Conservation (phyloP, 2,888 invertebrate species). For the Exocentrus adspersus region DNA sequence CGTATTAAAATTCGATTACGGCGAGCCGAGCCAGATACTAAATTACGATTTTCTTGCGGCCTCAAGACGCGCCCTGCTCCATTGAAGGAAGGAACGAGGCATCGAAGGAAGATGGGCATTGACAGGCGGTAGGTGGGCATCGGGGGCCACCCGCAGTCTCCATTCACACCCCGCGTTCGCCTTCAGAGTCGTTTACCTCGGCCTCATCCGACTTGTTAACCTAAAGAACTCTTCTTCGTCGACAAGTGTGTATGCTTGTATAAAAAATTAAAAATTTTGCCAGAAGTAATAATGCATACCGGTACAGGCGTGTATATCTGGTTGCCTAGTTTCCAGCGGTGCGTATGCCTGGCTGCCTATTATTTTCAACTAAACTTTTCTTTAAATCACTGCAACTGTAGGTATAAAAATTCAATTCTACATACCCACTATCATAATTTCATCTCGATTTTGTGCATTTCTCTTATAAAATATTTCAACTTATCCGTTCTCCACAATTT, state of each 20-base stretch:
- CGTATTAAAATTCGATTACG: conserved; percentile 32
- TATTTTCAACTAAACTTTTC: too few relatives aligned
- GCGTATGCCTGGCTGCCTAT: too few relatives aligned
- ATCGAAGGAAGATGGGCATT: conserved; percentile 45
- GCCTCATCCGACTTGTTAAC: conserved; percentile 26
- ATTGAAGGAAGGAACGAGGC: conserved; percentile 11
- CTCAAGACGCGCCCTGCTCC: conserved; percentile 16
- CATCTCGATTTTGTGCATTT: too few relatives aligned
- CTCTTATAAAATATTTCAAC: too few relatives aligned
- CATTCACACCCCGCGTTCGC: conserved; percentile 50
- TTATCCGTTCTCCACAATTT: too few relatives aligned
- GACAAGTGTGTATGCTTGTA: conserved; percentile 33
- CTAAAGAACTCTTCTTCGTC: conserved; percentile 23
- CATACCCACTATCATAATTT: too few relatives aligned
- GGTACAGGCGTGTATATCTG: too few relatives aligned
- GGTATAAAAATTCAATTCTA: too few relatives aligned
- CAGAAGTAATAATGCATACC: too few relatives aligned
- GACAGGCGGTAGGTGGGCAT: conserved; percentile 52
- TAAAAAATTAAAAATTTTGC: too few relatives aligned
- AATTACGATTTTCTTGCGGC: conserved; percentile 23
- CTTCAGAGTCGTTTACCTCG: conserved; percentile 41
- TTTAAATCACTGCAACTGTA: too few relatives aligned
- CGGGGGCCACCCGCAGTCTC: conserved; percentile 50
- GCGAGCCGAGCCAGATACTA: conserved; percentile 20
- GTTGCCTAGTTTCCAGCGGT: too few relatives aligned